phyloP scores from a whole-genome alignment of 2,113 vertebrate genomes.

The Daubentonia madagascariensis region DNA sequence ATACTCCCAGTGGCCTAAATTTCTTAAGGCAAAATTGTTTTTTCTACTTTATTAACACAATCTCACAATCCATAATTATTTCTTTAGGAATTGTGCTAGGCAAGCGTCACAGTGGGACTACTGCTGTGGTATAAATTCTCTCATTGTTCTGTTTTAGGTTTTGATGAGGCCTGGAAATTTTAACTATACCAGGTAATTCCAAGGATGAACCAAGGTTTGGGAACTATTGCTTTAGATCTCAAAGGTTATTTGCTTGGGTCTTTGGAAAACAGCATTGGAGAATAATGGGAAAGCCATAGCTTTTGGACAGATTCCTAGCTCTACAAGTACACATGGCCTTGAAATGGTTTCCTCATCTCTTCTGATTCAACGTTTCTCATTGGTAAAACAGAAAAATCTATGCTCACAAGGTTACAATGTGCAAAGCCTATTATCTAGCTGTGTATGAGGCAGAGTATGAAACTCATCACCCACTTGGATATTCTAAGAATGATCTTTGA shows the following conservation, averaged over 20 bases:
- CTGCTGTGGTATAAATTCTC: not conserved
- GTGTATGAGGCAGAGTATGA: not conserved
- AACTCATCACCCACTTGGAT: not conserved
- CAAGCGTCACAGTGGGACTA: not conserved
- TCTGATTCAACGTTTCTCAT: not conserved
- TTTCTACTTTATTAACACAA: not conserved
- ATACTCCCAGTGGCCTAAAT: not conserved
- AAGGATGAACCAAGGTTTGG: not conserved
- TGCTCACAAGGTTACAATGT: not conserved
- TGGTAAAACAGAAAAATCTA: not conserved
- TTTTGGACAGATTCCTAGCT: not conserved
- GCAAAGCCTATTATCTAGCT: not conserved
- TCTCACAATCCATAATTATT: not conserved
- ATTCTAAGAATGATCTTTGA: not conserved
- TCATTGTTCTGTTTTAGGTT: not conserved
- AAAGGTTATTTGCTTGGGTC: not conserved
- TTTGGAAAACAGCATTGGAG: not conserved
- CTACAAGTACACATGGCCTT: not conserved
- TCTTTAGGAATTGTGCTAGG: not conserved
- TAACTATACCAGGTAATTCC: not conserved
- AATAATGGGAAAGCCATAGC: not conserved
- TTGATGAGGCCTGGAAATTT: not conserved
- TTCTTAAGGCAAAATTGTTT: not conserved
- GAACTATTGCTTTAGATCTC: not conserved
- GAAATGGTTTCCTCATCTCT: not conserved